These are phyloP conservation scores for Falcunculus frontatus DNA, from an alignment of 2,113 vertebrate genomes.

Conservation along the genomic window DNA sequence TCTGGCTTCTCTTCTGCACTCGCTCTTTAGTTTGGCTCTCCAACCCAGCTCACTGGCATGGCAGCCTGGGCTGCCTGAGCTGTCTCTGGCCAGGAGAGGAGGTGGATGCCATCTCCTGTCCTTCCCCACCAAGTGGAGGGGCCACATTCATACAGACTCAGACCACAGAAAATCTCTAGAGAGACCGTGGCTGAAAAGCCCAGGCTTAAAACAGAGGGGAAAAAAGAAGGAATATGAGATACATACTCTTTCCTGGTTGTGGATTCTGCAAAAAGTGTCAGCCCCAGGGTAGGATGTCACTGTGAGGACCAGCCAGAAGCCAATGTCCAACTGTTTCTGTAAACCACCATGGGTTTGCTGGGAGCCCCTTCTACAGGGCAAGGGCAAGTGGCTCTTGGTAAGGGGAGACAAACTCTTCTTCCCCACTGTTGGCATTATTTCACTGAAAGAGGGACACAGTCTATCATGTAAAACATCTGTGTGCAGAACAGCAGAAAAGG, in stretches of 20 bases:
- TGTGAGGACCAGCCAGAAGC: not conserved
- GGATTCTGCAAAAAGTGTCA: not conserved
- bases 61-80: not conserved
- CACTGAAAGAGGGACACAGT: not conserved
- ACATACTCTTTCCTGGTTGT: not conserved
- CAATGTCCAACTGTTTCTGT: not conserved
- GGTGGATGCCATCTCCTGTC: not conserved
- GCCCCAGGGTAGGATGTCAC: fast-evolving
- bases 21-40: not conserved
- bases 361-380: not conserved
- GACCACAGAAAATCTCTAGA: not conserved
- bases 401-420: not conserved
- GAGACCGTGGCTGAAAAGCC: fast-evolving
- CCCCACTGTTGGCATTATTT: not conserved
- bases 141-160: not conserved
- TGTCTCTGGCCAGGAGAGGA: not conserved
- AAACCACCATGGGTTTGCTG: fast-evolving
- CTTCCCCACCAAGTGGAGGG: not conserved
- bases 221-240: not conserved
- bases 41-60: fast-evolving
- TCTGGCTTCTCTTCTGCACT: not conserved
- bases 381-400: not conserved
- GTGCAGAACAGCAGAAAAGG: not conserved
- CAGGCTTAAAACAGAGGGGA: not conserved
- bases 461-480: not conserved